Percentiles rank a stretch among this genome's conserved stretches.
Conservation (phyloP, 2,888 invertebrate species). For the Dermolepida albohirtum region DNA sequence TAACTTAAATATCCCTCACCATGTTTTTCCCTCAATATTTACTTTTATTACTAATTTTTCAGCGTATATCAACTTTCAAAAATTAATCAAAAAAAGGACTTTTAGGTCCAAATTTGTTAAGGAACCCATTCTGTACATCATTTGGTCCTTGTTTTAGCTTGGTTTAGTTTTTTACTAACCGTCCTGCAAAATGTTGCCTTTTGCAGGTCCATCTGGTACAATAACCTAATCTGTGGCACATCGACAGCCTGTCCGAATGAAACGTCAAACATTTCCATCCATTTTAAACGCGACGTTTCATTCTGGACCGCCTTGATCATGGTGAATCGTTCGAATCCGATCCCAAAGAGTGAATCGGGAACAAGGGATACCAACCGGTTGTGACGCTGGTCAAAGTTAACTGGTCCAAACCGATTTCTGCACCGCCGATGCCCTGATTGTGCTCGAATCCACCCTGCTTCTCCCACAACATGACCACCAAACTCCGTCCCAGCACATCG, state of each 20-base stretch:
- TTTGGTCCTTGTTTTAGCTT: constrained; percentile 37
- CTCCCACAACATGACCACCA: constrained; percentile 94
- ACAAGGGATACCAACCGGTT: constrained; percentile 92
- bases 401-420: constrained; percentile 86
- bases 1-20: too few relatives aligned
- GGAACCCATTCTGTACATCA: constrained; percentile 31
- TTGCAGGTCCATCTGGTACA: neutral
- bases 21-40: too few relatives aligned
- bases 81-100: neutral
- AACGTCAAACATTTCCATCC: constrained; percentile 49
- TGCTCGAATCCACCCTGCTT: constrained; percentile 89
- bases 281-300: constrained; percentile 28
- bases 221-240: constrained; percentile 21
- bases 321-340: constrained; percentile 71
- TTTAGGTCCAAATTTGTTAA: constrained; percentile 13
- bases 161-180: constrained; percentile 21
- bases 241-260: constrained; percentile 39
- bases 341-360: constrained; percentile 86
- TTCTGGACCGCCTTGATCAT: constrained; percentile 55
- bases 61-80: constrained; percentile 16
- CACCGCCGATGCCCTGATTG: constrained; percentile 84
- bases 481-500: constrained; percentile 82
- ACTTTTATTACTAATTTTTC: too few relatives aligned
- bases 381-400: constrained; percentile 84
- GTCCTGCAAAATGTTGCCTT: neutral